Evolutionary conservation across 2,797 vertebrate genomes (phyloP).

Genomic region (Ambastaia sidthimunki): DNA sequence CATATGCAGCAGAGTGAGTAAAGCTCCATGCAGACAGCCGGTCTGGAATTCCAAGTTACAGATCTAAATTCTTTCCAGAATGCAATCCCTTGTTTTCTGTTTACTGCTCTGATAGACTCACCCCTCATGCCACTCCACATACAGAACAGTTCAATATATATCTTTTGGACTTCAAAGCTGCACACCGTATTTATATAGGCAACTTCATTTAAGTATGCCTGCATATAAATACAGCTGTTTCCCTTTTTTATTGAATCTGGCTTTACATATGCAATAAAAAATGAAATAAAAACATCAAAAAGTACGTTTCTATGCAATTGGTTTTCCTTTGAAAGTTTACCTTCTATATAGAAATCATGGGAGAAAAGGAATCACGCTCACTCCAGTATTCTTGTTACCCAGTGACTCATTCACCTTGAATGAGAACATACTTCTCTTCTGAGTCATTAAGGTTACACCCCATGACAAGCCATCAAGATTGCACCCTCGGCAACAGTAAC

Average conservation of each 20-base stretch:
- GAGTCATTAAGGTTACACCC: constrained; percentile 81
- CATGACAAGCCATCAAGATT: constrained; percentile 58
- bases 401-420: constrained; percentile 82
- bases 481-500: constrained; percentile 69
- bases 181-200: neutral
- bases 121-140: neutral
- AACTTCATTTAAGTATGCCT: neutral
- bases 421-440: constrained; percentile 75
- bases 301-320: neutral
- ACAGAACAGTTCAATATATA: constrained; percentile 1
- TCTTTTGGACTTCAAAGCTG: neutral
- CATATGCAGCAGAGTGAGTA: neutral
- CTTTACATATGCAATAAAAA: neutral
- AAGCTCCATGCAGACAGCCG: neutral
- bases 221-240: neutral
- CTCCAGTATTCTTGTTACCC: constrained; percentile 61
- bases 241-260: no score
- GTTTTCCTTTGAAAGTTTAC: constrained; percentile 1
- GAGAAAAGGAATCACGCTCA: constrained; percentile 52
- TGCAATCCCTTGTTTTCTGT: neutral
- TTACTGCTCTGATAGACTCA: neutral
- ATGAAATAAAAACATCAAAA: neutral
- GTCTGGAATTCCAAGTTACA: neutral
- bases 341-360: constrained; percentile 13
- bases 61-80: neutral